phyloP scores from a whole-genome alignment of 2,113 vertebrate species.

The Crotalus helleri region DNA sequence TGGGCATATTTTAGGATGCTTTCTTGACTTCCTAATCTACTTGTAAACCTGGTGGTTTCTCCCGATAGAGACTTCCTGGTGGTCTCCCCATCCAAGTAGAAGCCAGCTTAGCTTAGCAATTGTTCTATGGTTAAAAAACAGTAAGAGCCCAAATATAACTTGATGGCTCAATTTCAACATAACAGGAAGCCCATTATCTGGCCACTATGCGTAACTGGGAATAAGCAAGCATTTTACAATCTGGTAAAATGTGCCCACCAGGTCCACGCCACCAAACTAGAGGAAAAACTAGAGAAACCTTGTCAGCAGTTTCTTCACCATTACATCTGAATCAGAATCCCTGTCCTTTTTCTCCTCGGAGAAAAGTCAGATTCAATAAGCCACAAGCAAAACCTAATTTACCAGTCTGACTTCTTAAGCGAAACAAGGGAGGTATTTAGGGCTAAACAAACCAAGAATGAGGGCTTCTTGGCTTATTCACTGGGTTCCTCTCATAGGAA shows the following conservation, averaged over 20 bases:
- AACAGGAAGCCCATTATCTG: not conserved
- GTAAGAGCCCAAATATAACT: not conserved
- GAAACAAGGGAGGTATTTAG: not conserved
- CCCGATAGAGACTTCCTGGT: not conserved
- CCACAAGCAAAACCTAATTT: not conserved
- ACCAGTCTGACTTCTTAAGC: not conserved
- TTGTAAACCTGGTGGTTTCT: not conserved
- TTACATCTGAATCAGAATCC: not conserved
- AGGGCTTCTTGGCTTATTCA: not conserved
- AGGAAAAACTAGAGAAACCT: not conserved
- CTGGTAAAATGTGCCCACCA: not conserved
- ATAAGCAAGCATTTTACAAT: not conserved
- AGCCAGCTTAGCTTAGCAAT: not conserved
- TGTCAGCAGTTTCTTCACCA: not conserved
- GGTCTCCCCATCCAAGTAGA: not conserved
- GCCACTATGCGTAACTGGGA: not conserved
- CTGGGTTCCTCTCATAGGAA: not conserved
- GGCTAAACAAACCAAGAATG: not conserved
- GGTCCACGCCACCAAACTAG: not conserved
- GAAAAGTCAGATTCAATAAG: not conserved
- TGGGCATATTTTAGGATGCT: not conserved
- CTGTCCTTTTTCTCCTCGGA: not conserved
- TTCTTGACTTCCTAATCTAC: not conserved
- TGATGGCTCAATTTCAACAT: not conserved
- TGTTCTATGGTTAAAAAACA: not conserved